A percentile compares a stretch with the other conserved stretches of the same genome.
Conservation (phyloP, 2,888 invertebrate species). For the Caenorhabditis uteleia region DNA sequence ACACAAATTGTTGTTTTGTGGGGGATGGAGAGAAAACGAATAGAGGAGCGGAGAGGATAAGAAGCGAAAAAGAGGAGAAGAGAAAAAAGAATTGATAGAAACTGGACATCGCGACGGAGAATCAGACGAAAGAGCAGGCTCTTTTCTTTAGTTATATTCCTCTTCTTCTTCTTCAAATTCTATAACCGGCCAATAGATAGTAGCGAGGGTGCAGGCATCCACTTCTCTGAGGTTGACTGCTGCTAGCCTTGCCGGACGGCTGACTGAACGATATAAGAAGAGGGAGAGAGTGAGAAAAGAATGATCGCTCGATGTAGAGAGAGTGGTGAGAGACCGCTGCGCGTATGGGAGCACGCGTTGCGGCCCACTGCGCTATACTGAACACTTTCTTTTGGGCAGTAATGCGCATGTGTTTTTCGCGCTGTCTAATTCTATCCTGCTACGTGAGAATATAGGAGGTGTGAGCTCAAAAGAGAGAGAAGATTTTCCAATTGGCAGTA, state of each 20-base stretch:
- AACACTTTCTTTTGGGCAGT: too few species aligned
- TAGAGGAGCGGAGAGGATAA: slow-evolving; percentile 13
- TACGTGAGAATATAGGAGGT: too few species aligned
- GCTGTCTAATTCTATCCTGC: too few species aligned
- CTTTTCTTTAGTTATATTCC: too few species aligned
- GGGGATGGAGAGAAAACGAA: slow-evolving; percentile 1
- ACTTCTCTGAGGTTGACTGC: too few species aligned
- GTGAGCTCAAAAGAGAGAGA: too few species aligned
- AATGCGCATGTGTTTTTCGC: too few species aligned
- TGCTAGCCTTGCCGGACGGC: too few species aligned
- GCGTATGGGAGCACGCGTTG: slow-evolving; percentile 28
- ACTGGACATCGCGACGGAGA: slow-evolving; percentile 29
- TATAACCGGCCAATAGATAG: slow-evolving; percentile 33
- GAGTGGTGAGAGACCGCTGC: slow-evolving; percentile 38
- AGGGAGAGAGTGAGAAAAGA: slow-evolving; percentile 17
- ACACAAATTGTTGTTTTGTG: slow-evolving; percentile 26
- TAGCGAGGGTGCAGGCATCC: too few species aligned
- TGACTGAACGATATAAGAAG: slow-evolving; percentile 23
- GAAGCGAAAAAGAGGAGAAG: slow-evolving; percentile 4
- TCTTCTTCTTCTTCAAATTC: too few species aligned
- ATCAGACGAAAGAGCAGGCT: slow-evolving; percentile 42
- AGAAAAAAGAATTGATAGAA: slow-evolving; percentile 2
- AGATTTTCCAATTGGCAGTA: too few species aligned
- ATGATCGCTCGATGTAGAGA: too few species aligned
- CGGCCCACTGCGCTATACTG: slow-evolving; percentile 42